These are phyloP conservation scores for Aptenodytes forsteri DNA, from an alignment of 2,113 vertebrate species.

Conservation along the genomic window DNA sequence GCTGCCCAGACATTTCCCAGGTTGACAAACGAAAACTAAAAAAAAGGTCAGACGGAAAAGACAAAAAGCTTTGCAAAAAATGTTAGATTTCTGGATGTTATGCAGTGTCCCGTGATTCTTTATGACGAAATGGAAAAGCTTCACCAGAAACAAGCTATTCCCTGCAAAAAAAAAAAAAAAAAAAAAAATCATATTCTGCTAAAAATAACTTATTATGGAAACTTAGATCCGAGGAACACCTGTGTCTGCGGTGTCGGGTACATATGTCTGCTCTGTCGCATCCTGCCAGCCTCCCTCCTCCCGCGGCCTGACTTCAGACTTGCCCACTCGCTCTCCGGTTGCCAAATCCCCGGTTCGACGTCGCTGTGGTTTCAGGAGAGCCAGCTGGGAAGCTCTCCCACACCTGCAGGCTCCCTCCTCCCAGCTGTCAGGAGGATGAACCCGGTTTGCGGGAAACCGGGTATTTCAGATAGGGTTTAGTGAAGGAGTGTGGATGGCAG, in stretches of 20 bases:
- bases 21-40: not conserved
- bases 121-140: not conserved
- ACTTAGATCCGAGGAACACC: fast-evolving
- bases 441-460: not conserved
- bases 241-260: fast-evolving
- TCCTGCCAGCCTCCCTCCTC: not conserved
- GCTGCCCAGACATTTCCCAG: not conserved
- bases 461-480: not conserved
- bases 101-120: not conserved
- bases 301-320: not conserved
- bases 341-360: not conserved
- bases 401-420: not conserved
- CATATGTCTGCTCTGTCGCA: not conserved
- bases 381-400: not conserved
- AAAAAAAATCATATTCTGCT: not conserved
- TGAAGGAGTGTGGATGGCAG: not conserved
- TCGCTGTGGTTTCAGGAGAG: not conserved
- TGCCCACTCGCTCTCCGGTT: not conserved
- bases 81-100: not conserved
- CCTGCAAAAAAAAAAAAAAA: fast-evolving
- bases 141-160: not conserved
- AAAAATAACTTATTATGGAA: not conserved
- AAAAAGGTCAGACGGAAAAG: not conserved
- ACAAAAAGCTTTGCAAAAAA: not conserved
- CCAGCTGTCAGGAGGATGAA: not conserved